Evolutionary conservation across 2,797 vertebrate genomes (phyloP).

Genomic region (Pogonophryne albipinna): DNA sequence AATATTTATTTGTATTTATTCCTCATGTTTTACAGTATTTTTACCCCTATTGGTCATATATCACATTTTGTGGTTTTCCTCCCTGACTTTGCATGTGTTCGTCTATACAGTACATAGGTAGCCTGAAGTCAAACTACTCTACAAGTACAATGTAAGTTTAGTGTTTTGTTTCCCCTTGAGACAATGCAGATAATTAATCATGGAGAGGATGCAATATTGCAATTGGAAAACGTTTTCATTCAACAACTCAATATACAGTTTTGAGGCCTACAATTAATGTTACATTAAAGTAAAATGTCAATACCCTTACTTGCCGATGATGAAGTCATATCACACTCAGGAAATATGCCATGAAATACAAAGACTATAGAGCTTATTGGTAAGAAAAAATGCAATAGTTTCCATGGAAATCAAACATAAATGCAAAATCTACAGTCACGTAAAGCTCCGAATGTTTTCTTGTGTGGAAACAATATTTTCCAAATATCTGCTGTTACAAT

Average conservation of each 20-base stretch:
- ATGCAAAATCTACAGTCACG: not conserved
- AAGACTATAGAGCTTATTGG: not conserved
- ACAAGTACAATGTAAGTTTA: not conserved
- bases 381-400: not conserved
- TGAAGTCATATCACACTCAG: not conserved
- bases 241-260: not conserved
- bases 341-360: not conserved
- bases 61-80: not conserved
- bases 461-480: not conserved
- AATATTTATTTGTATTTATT: too few species aligned
- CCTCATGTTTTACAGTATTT: not conserved
- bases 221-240: not conserved
- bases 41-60: not conserved
- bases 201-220: not conserved
- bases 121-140: not conserved
- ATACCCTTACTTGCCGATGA: not conserved
- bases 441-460: not conserved
- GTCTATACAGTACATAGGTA: not conserved
- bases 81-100: constrained; percentile 1
- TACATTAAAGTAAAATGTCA: not conserved
- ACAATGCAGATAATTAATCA: not conserved
- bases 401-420: not conserved
- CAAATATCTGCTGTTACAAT: not conserved
- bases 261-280: not conserved
- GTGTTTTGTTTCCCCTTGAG: not conserved